Conservation (phyloP, 1,140 invertebrate genomes). For the Gryllus bimaculatus region DNA sequence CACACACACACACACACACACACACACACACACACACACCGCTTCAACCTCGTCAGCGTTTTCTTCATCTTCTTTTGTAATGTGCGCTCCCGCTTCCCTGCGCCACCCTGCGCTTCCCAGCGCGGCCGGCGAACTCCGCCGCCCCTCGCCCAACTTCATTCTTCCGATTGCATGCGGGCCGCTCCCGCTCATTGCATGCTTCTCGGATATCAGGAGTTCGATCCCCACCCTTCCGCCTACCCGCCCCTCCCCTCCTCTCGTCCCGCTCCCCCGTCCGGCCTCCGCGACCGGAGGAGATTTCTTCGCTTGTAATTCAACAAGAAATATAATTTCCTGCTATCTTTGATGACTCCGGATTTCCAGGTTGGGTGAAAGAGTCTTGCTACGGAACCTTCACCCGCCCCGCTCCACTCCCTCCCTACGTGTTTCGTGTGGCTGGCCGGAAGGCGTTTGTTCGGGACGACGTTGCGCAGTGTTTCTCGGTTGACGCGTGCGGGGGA, state of each 20-base stretch:
- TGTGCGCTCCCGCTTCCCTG: too few species aligned
- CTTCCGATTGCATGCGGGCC: neutral
- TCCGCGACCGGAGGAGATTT: too few species aligned
- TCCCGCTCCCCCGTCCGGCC: neutral
- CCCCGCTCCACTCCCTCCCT: too few species aligned
- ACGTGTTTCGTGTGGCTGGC: too few species aligned
- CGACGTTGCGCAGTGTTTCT: too few species aligned
- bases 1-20: too few species aligned
- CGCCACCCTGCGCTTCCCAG: neutral
- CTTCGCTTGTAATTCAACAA: neutral
- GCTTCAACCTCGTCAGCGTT: too few species aligned
- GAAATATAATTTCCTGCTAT: neutral
- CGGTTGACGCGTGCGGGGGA: too few species aligned
- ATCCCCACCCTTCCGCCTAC: neutral
- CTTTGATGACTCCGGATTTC: neutral
- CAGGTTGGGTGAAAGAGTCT: neutral
- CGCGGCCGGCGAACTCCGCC: too few species aligned
- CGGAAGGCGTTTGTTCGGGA: too few species aligned
- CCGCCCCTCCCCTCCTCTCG: neutral
- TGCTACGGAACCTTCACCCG: neutral
- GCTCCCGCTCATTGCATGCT: neutral
- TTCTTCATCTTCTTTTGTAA: too few species aligned
- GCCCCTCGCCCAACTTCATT: neutral
- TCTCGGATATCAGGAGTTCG: conserved; percentile 2
- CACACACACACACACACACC: too few species aligned